Evolutionary conservation across 2,888 invertebrate species (phyloP), one percentile per base, ranked within the genome.

Genomic region (Hydraecia micacea): DNA sequence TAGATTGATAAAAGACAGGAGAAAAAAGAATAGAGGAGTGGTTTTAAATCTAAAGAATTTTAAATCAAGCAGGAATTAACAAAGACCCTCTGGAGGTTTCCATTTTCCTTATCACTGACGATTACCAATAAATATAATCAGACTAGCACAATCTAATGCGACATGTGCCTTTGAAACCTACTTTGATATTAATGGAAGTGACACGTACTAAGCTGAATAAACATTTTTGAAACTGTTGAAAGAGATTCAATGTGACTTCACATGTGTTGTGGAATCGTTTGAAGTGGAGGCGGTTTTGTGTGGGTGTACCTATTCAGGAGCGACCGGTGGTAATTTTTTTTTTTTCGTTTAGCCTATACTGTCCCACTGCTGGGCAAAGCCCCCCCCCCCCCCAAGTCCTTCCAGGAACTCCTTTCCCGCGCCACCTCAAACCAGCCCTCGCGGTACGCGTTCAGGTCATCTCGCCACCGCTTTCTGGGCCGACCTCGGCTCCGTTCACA

Each of bases 141-240:
- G 58, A 52, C 28, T n/a, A 52, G 36, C 21, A 67, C 32, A 71
- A 85, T 73, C 3, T 71, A 52, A 81, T 32, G n/a, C 21, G 76
- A 75, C 63, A 32, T 46, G 9, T 62, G 58, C 46, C n/a, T 42
- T n/a, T 0, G 15, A 75, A 39, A 32, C 8, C 1, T 32, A 39
- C 21, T 52, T 67, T 73, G 75, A 58, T 68, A 42, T 71, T 67
- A 86, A 62, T 84, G 55, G 55, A 75, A 75, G 42, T 71, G 87
- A 75, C 86, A 46, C 15, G 52, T 65, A n/a, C 49, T 42, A 39
- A 75, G 32, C n/a, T 60, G 28, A 39, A 67, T 71, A 55, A 66
- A 86, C 67, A 58, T 39, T 58, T 28, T 46, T 83, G 52, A 75
- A 28, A 60, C 69, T 58, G 36, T 46, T 83, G 52, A 75, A 28